These are phyloP conservation scores for Pteria penguin DNA, from an alignment of 2,888 invertebrate species.

Conservation along the genomic window DNA sequence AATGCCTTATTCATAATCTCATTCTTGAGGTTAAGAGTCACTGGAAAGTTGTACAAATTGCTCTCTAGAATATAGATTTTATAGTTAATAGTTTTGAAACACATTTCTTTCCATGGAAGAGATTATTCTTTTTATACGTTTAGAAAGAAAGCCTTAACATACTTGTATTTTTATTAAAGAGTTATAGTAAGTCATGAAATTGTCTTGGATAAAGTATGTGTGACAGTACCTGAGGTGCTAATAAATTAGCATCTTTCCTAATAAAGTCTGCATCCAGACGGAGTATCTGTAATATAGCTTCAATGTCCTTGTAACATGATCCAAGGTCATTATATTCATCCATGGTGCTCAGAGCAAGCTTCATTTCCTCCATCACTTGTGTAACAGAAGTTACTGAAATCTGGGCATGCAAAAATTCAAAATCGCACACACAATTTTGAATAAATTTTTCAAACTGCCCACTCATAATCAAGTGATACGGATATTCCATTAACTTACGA, in stretches of 20 bases:
- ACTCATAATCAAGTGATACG: constrained; percentile 63
- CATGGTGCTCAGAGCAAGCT: constrained; percentile 45
- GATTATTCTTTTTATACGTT: too few relatives aligned
- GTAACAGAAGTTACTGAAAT: constrained; percentile 95
- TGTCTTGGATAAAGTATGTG: too few relatives aligned
- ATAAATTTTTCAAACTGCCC: constrained; percentile 83
- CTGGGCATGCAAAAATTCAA: constrained; percentile 97
- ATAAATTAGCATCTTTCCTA: constrained; percentile 54
- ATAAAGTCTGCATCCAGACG: constrained; percentile 58
- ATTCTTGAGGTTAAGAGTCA: too few relatives aligned
- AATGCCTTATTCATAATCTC: too few relatives aligned
- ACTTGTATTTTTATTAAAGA: too few relatives aligned
- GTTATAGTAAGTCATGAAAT: too few relatives aligned
- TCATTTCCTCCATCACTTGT: constrained; percentile 93
- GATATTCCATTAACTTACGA: constrained; percentile 66
- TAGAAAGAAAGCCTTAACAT: too few relatives aligned
- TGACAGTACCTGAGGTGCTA: constrained; percentile 59
- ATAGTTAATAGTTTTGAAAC: too few relatives aligned
- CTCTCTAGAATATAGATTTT: too few relatives aligned
- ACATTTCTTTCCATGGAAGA: too few relatives aligned
- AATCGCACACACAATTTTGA: constrained; percentile 94
- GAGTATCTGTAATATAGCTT: constrained; percentile 55
- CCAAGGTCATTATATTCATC: constrained; percentile 36
- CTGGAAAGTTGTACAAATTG: too few relatives aligned
- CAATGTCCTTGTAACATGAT: constrained; percentile 49